Evolutionary conservation across 2,888 invertebrate genomes (phyloP), one percentile per base, ranked within the genome.

Genomic region (Drosophila diplacantha): DNA sequence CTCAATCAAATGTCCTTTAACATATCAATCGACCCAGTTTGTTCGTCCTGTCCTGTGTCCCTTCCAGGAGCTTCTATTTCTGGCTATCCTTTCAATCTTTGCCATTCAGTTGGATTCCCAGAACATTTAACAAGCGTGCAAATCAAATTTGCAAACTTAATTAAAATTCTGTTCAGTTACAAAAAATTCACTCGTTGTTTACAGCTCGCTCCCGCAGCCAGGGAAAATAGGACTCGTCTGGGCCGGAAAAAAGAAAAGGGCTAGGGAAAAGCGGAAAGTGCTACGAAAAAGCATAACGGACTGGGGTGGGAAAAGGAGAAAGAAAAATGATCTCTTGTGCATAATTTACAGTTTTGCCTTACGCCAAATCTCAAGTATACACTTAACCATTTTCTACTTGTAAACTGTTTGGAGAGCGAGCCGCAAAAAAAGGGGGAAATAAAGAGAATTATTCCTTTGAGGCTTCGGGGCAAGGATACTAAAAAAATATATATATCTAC

Each of bases 301-400:
- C 12, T 35, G 39, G 35, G 5, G 2, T 22, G 41, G 38, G 37
- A 38, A 65, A 59, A 43, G 55, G 39, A 59, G 72, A 70, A 73
- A 83, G 80, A 76, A 84, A 83, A 82, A 84, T 84, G 75, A 80
- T 81, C 81, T 81, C 77, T 72, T 75, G 80, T 82, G 81, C 81
- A 81, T 84, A 81, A 84, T 84, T 83, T 82, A 81, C 84, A 81
- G 80, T 79, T 81, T 81, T 69, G 76, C 82, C 79, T 74, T 68
- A 65, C 75, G 74, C 74, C 69, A 72, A 84, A 76, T 82, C 83
- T 84, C 81, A 73, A 74, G 82, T 60, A 80, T 55, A 74, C 78
- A 80, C 74, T 83, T 76, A 78, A 80, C 78, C 80, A 73, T 80
- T 85, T 76, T 79, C 74, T 73, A 82, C 80, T 74, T 77, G 72